Base-by-base conservation (phyloP, 2,113 vertebrate genomes). In the Tupaia tana region DNA sequence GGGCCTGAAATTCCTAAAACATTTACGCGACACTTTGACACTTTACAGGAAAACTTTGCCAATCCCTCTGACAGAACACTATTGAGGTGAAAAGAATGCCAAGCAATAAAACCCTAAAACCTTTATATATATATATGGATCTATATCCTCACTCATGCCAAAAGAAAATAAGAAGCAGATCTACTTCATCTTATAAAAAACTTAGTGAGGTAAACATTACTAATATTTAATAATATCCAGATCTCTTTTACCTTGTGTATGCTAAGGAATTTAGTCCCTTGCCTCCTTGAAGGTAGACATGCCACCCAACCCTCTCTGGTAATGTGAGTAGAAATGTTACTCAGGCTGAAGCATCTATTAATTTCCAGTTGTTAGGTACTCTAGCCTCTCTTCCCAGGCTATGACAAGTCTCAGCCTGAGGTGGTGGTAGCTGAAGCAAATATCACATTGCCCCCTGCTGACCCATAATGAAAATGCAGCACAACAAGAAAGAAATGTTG, bases 121-220 rank as follows among this genome's bases (percentile, higher is more conserved):
- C 22, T 74, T 79, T 94, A 83, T 75, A 64, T 70, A 83, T 75
- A 64, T 70, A 43, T 92, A 79, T 54, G 25, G 61, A 84, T 77
- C n/a, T 52, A 66, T 34, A 95, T 16, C 7, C 66, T 82, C 88
- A 90, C 58, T 73, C 16, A 9, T 20, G 67, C 90, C 85, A 91
- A 85, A 66, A 74, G 78, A 86, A 85, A 94, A 70, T 78, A 0
- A 54, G 89, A 89, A 96, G 91, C n/a, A 64, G 24, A 56, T 74
- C 58, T 85, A 58, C 73, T 54, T 92, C 54, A 29, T 70, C 25
- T 52, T 93, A 70, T 59, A 67, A 85, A 89, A 80, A 9, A 14
- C 25, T 93, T 43, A 54, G 9, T 61, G 14, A 59, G 34, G 34
- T 24, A 75, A 85, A 29, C 74, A 59, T 84, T 74, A 89, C 24